phyloP scores from a whole-genome alignment of 1,140 invertebrate species.

The Heliconius hermathena region DNA sequence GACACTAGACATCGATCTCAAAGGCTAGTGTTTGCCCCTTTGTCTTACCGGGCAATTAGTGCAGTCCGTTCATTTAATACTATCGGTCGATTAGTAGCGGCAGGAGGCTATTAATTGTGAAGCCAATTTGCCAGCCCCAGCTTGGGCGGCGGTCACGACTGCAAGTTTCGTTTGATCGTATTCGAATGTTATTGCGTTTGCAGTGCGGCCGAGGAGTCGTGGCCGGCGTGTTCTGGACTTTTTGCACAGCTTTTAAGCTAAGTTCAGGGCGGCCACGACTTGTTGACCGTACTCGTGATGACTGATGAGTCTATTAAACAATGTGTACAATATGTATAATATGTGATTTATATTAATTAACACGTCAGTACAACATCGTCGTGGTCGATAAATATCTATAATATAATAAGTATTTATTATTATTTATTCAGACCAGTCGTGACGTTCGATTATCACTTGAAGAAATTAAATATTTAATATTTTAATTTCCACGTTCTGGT shows the following conservation, averaged over 20 bases:
- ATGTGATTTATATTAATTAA: not conserved
- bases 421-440: too few relatives aligned
- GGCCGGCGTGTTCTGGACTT: too few relatives aligned
- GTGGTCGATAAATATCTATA: too few relatives aligned
- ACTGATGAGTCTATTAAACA: not conserved
- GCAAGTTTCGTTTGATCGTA: constrained; percentile 32
- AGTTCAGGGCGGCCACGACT: too few relatives aligned
- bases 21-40: constrained; percentile 79
- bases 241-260: not conserved
- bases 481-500: too few relatives aligned
- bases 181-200: constrained; percentile 20
- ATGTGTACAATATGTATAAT: not conserved
- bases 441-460: too few relatives aligned
- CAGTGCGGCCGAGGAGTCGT: too few relatives aligned
- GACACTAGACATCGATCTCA: constrained; percentile 74
- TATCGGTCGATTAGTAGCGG: constrained; percentile 76
- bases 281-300: too few relatives aligned
- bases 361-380: too few relatives aligned
- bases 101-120: constrained; percentile 75
- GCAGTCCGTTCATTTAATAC: constrained; percentile 78
- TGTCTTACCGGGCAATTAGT: constrained; percentile 79
- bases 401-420: too few relatives aligned
- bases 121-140: constrained; percentile 58
- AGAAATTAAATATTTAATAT: too few relatives aligned
- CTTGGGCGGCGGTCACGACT: constrained; percentile 27